Base-by-base conservation (phyloP, 2,797 vertebrate genomes). In the Cheirogaleus major region DNA sequence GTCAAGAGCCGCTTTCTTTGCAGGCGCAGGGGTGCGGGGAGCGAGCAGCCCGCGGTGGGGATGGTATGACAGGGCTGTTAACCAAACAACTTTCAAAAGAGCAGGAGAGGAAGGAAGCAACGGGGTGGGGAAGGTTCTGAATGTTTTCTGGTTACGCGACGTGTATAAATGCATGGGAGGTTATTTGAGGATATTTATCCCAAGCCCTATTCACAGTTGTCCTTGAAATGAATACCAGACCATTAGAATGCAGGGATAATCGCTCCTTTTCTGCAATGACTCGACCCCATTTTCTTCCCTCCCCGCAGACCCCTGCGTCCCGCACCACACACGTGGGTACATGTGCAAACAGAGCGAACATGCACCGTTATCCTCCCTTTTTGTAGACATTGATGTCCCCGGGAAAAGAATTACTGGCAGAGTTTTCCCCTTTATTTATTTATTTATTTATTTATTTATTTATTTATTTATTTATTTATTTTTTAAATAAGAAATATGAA, bases 1-100 rank as follows among this genome's bases (percentile, higher is more conserved):
- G 45, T 85, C 63, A 97, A 96, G 72, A 83, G 93, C 43, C 4
- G 38, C 91, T 96, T 96, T 97, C 92, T 97, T 80, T 55, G 55
- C n/a, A 32, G 57, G 79, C 63, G 1, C 45, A 12, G 67, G 63
- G 72, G 3, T 4, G 61, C 52, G 7, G n/a, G 41, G 20, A 55
- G 81, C 23, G 3, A n/a, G 59, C 55, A 45, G 80, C 72, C 15
- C 35, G 69, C 92, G 88, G 93, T 88, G 78, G 87, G 89, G 87
- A 65, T 22, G 25, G 76, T 52, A 8, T 18, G 79, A 25, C 30
- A 0, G 0, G 30, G 91, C 75, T 81, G 91, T 85, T 73, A 57
- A 65, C 83, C 76, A 67, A 67, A 48, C 38, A 35, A 75, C 59
- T 90, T 83, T 61, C 4, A 35, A 93, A 80, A 78, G 78, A 85